Evolutionary conservation across 2,113 vertebrate genomes (phyloP).

Genomic region (Plecotus auritus): DNA sequence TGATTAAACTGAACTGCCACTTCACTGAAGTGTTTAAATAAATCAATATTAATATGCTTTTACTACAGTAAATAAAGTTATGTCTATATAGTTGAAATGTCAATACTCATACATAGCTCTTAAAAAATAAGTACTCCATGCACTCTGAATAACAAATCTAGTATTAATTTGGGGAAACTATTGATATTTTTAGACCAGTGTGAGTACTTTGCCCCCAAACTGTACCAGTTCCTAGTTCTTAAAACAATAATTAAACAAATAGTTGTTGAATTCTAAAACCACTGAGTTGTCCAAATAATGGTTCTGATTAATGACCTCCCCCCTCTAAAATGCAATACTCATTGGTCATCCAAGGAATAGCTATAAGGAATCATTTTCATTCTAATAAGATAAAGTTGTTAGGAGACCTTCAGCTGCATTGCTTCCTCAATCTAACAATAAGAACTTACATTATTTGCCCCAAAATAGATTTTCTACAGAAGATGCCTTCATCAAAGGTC

Average conservation of each 20-base stretch:
- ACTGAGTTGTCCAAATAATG: neutral
- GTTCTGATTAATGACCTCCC: slow-evolving; percentile 28
- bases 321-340: neutral
- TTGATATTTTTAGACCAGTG: slow-evolving; percentile 54
- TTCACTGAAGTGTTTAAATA: slow-evolving; percentile 78
- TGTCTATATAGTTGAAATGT: slow-evolving; percentile 69
- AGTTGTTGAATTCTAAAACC: slow-evolving; percentile 46
- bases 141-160: slow-evolving; percentile 43
- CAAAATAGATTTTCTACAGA: neutral
- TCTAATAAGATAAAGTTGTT: slow-evolving; percentile 1
- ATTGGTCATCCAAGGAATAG: neutral
- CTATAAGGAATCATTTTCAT: neutral
- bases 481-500: slow-evolving; percentile 2
- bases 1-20: slow-evolving; percentile 77
- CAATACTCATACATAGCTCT: slow-evolving; percentile 63
- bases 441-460: neutral
- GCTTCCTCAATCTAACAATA: neutral
- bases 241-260: slow-evolving; percentile 33
- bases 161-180: slow-evolving; percentile 57
- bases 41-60: slow-evolving; percentile 79
- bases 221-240: slow-evolving; percentile 28
- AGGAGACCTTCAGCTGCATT: neutral
- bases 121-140: slow-evolving; percentile 62
- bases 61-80: slow-evolving; percentile 78
- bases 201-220: neutral